Conservation (phyloP, 2,797 vertebrate species). For the Macrochelys suwanniensis region DNA sequence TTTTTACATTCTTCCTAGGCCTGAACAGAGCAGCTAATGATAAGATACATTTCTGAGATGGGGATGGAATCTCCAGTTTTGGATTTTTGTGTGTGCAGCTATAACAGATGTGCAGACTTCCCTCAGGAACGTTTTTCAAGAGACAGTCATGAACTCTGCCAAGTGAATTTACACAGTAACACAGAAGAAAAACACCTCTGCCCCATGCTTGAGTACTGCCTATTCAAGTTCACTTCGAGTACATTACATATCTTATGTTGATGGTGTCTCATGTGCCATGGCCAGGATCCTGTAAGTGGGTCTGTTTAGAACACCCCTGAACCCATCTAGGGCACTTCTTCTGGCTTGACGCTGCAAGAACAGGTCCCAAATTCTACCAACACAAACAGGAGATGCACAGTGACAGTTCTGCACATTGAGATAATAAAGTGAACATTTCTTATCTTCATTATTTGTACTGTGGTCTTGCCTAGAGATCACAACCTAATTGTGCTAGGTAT, state of each 20-base stretch:
- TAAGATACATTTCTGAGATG: background rate
- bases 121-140: conserved; percentile 49
- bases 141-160: conserved; percentile 41
- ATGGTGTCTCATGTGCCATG: background rate
- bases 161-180: background rate
- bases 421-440: background rate
- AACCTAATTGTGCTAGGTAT: background rate
- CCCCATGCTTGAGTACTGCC: background rate
- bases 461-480: background rate
- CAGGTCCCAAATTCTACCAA: background rate
- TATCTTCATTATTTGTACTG: background rate
- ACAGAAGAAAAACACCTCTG: background rate
- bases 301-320: background rate
- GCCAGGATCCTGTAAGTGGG: background rate
- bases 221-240: conserved; percentile 19
- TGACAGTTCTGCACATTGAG: background rate
- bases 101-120: conserved; percentile 59
- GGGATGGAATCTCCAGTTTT: conserved; percentile 27
- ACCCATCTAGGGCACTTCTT: background rate
- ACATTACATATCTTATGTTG: background rate
- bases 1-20: conserved; percentile 14
- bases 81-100: background rate
- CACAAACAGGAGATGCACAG: background rate
- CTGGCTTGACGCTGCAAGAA: background rate
- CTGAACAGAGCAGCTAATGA: background rate